These are phyloP conservation scores for Morphnarchus princeps DNA, from an alignment of 2,113 vertebrate species.

Conservation along the genomic window DNA sequence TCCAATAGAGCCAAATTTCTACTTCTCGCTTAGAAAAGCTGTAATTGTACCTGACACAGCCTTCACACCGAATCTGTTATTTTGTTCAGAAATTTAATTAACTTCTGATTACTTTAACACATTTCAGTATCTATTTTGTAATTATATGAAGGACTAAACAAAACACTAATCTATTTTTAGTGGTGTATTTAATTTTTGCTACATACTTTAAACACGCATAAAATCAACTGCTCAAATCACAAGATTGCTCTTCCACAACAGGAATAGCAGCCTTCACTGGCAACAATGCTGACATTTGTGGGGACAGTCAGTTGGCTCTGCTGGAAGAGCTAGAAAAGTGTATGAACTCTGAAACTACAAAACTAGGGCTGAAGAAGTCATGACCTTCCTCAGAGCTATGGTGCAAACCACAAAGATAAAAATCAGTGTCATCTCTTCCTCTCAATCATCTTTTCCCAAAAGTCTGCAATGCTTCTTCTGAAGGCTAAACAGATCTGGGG, in stretches of 20 bases:
- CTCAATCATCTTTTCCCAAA: neutral
- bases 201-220: neutral
- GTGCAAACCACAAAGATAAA: neutral
- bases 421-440: neutral
- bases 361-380: neutral
- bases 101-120: slow-evolving; percentile 15
- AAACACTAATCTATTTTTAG: slow-evolving; percentile 5
- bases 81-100: slow-evolving; percentile 12
- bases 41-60: neutral
- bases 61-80: neutral
- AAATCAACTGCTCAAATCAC: neutral
- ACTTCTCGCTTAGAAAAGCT: neutral
- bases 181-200: neutral
- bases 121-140: slow-evolving; percentile 16
- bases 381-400: neutral
- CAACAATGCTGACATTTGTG: neutral
- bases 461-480: neutral
- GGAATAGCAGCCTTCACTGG: neutral
- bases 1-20: neutral
- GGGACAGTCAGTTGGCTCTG: neutral
- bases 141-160: slow-evolving; percentile 8
- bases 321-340: neutral
- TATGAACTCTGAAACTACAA: neutral
- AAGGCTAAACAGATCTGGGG: neutral
- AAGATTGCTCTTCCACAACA: neutral